phyloP scores from a whole-genome alignment of 2,113 vertebrate genomes.

The Potamarius usumacintae region DNA sequence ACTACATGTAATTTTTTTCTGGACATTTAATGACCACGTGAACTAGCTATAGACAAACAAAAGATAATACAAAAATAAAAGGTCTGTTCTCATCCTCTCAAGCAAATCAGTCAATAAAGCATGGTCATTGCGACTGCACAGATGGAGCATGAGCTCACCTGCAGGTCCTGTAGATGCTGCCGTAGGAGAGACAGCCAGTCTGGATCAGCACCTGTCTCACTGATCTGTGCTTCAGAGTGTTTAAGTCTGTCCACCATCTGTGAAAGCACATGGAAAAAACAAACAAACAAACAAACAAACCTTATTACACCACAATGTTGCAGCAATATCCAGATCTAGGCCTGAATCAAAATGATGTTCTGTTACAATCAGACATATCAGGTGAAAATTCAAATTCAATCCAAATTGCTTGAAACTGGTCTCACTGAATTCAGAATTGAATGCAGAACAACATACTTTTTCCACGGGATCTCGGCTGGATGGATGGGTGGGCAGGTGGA shows the following conservation, averaged over 20 bases:
- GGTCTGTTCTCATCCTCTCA: not conserved
- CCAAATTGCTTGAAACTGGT: too few species aligned
- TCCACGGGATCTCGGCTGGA: not conserved
- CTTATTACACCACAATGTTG: not conserved
- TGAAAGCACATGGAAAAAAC: not conserved
- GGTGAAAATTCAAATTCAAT: too few species aligned
- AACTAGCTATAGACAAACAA: not conserved
- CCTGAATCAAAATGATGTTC: not conserved
- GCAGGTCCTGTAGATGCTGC: constrained; percentile 50
- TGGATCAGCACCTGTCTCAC: constrained; percentile 74
- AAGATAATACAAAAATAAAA: not conserved
- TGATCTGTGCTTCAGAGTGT: constrained; percentile 74
- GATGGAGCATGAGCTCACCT: constrained; percentile 65
- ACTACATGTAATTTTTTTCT: not conserved
- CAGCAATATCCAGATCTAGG: not conserved
- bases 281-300: not conserved
- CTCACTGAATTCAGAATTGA: too few species aligned
- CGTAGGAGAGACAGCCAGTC: constrained; percentile 80
- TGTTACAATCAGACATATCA: not conserved
- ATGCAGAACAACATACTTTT: too few species aligned
- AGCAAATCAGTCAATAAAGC: not conserved
- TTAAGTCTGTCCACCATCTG: constrained; percentile 85
- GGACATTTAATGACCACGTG: not conserved
- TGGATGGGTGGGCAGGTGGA: not conserved
- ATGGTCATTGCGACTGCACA: not conserved